These are phyloP conservation scores for Helarctos malayanus DNA, from an alignment of 2,797 vertebrate genomes.

Conservation along the genomic window DNA sequence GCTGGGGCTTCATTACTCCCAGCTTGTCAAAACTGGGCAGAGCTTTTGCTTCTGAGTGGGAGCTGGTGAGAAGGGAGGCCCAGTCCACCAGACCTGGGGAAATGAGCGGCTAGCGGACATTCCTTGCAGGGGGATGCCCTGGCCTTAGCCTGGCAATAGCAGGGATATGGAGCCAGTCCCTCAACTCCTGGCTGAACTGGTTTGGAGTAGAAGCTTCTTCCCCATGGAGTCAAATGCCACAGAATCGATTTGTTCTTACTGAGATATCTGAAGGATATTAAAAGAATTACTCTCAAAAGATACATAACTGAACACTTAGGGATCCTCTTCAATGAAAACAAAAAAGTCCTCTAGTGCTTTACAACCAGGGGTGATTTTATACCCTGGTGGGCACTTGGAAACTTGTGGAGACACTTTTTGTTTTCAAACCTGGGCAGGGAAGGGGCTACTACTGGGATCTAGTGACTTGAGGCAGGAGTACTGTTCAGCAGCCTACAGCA, in stretches of 20 bases:
- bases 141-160: background rate
- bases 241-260: background rate
- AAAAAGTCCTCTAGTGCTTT: background rate
- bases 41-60: background rate
- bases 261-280: background rate
- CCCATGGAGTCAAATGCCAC: background rate
- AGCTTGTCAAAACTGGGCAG: background rate
- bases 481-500: accelerated
- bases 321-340: background rate
- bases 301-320: background rate
- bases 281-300: background rate
- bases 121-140: background rate
- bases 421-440: background rate
- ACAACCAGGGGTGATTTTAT: background rate
- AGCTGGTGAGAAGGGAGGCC: background rate
- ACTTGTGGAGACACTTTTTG: too few relatives aligned
- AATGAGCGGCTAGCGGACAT: background rate
- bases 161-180: background rate
- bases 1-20: background rate
- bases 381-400: background rate
- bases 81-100: background rate
- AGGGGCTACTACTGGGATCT: background rate
- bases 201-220: background rate
- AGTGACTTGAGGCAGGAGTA: background rate
- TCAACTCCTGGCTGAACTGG: background rate